These are phyloP conservation scores for Megalops cyprinoides DNA, from an alignment of 2,797 vertebrate genomes.

Conservation along the genomic window DNA sequence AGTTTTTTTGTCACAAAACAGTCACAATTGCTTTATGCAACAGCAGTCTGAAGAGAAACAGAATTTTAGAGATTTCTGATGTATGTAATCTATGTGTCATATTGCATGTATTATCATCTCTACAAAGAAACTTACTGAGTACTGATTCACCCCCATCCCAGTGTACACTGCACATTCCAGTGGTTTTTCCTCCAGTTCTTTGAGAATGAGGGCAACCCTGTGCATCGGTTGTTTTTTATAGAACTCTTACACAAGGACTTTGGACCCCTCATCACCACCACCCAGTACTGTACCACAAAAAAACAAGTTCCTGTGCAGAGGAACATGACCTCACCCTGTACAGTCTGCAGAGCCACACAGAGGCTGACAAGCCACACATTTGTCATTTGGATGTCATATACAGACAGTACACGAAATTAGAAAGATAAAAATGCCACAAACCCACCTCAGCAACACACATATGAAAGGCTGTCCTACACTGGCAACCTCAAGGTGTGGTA, in stretches of 20 bases:
- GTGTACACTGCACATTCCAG: not conserved
- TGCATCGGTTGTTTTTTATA: not conserved
- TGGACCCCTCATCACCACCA: not conserved
- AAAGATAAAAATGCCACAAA: not conserved
- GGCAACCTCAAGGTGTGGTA: not conserved
- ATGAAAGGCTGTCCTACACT: not conserved
- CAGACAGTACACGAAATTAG: not conserved
- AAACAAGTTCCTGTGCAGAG: not conserved
- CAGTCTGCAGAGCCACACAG: not conserved
- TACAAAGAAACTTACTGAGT: not conserved
- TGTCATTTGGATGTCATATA: not conserved
- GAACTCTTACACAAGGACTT: slow-evolving; percentile 10
- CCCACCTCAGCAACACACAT: not conserved
- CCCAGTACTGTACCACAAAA: not conserved
- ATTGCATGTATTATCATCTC: not conserved
- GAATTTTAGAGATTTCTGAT: no score
- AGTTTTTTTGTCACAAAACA: slow-evolving; percentile 1
- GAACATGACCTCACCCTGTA: not conserved
- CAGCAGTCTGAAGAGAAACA: not conserved
- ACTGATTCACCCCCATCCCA: not conserved
- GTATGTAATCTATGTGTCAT: not conserved
- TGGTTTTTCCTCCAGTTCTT: not conserved
- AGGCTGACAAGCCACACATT: not conserved
- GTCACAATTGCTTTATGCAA: no score
- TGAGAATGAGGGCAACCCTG: not conserved